Evolutionary conservation across 2,888 invertebrate species (phyloP), one percentile per base, ranked within the genome.

Genomic region (Agonum fuliginosum): DNA sequence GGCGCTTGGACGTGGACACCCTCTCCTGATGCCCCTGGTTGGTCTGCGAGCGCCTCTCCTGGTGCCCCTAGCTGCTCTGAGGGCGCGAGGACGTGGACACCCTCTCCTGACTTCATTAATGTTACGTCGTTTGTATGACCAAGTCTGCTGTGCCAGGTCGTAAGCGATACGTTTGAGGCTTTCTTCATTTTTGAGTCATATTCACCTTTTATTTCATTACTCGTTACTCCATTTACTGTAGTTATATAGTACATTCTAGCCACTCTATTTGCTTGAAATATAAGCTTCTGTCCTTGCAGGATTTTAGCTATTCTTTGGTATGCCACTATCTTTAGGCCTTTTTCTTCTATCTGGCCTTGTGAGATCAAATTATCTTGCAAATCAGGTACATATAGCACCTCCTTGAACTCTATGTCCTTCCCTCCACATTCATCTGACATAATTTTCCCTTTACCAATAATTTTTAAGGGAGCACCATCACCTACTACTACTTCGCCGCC

Each of bases 401-500:
- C 3, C 30, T 30, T 30, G 30, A 30, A 30, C 30, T 10, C 10
- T 41, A 41, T 41, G 3, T 41, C 41, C 41, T 41, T 41, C 10
- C 41, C 10, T 41, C 41, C 10, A 41, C 41, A 41, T 41, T 41
- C 41, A 41, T 41, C 41, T 41, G 41, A 41, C 41, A 41, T 41
- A 5, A 41, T 41, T 41, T 41, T 41, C 10, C 41, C 10, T 41
- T 41, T 41, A 41, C 41, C 41, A n/a, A 41, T 12, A 10, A 41
- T 41, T 41, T 41, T 41, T 41, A 41, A 41, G 41, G 41, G 41
- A n/a, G 41, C 41, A 41, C 41, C 41, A 41, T 41, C 41, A n/a
- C 10, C 41, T 12, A 41, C 41, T 12, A 5, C 3, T 30, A 30
- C 30, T 30, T 30, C 8, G 3, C 30, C 30, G 30, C 3, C 30